Evolutionary conservation across 2,888 invertebrate species (phyloP).

Genomic region (Andricus quercusramuli): DNA sequence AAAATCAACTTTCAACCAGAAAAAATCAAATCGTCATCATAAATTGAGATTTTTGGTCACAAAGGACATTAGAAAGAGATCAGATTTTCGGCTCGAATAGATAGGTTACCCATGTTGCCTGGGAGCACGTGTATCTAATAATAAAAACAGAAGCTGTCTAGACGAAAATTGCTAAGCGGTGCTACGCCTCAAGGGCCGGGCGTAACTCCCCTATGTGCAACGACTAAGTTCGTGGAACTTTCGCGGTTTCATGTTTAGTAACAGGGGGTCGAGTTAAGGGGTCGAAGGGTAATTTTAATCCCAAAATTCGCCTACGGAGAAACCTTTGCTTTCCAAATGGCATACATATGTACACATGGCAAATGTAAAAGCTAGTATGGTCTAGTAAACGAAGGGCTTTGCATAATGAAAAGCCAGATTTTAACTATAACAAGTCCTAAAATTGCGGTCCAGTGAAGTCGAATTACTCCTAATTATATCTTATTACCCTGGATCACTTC

Average conservation of each 20-base stretch:
- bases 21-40: not conserved
- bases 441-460: too few relatives aligned
- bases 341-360: not conserved
- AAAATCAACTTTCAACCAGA: too few relatives aligned
- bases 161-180: conserved; percentile 6
- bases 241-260: conserved; percentile 39
- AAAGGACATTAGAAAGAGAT: not conserved
- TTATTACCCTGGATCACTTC: too few relatives aligned
- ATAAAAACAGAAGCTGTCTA: conserved; percentile 19
- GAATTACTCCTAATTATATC: too few relatives aligned
- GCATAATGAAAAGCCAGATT: not conserved
- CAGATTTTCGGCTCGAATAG: not conserved
- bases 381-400: not conserved
- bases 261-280: conserved; percentile 29
- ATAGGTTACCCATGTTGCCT: not conserved
- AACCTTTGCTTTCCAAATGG: not conserved
- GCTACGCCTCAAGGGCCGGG: conserved; percentile 18
- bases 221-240: conserved; percentile 36
- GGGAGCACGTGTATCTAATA: conserved; percentile 13
- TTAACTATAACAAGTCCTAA: too few relatives aligned
- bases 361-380: conserved; percentile 13
- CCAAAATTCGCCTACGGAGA: conserved; percentile 1
- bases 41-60: not conserved
- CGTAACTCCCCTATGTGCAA: conserved; percentile 25
- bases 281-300: conserved; percentile 39